Percentiles rank a stretch among this genome's conserved stretches.
Evolutionary conservation across 2,797 vertebrate species (phyloP).

Genomic region (Malurus leucopterus): DNA sequence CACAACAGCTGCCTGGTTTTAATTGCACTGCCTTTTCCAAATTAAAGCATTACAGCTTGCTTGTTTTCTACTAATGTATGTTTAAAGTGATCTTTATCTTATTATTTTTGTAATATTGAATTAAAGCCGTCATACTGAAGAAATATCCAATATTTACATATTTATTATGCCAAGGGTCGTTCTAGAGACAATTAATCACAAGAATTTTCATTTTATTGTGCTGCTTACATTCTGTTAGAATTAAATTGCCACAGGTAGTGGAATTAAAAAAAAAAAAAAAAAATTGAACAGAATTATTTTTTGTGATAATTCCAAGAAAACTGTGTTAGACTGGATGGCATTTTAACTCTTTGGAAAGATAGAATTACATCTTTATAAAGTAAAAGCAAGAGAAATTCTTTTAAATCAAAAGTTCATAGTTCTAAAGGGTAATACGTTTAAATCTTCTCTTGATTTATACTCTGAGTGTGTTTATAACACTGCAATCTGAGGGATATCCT

Average conservation of each 20-base stretch:
- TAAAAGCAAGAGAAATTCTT: not conserved
- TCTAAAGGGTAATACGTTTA: not conserved
- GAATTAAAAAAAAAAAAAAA: not conserved
- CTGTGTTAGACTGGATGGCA: not conserved
- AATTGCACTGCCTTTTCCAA: conserved; percentile 20
- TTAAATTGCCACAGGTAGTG: not conserved
- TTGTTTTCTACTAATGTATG: not conserved
- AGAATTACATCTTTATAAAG: not conserved
- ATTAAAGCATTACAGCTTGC: not conserved
- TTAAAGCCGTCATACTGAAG: not conserved
- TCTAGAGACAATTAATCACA: not conserved
- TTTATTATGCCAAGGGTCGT: not conserved
- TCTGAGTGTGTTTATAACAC: not conserved
- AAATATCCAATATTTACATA: not conserved
- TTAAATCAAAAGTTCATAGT: not conserved
- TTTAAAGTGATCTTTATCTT: not conserved
- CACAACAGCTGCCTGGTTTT: conserved; percentile 14
- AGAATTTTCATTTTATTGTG: not conserved
- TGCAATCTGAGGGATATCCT: not conserved
- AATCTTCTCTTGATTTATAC: not conserved
- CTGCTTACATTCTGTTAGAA: not conserved
- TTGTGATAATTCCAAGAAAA: not conserved
- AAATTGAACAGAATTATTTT: not conserved
- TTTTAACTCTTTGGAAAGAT: not conserved
- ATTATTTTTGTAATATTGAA: not conserved